These are phyloP conservation scores for Enteromius treurensis DNA, from an alignment of 2,797 vertebrate species.

Conservation along the genomic window DNA sequence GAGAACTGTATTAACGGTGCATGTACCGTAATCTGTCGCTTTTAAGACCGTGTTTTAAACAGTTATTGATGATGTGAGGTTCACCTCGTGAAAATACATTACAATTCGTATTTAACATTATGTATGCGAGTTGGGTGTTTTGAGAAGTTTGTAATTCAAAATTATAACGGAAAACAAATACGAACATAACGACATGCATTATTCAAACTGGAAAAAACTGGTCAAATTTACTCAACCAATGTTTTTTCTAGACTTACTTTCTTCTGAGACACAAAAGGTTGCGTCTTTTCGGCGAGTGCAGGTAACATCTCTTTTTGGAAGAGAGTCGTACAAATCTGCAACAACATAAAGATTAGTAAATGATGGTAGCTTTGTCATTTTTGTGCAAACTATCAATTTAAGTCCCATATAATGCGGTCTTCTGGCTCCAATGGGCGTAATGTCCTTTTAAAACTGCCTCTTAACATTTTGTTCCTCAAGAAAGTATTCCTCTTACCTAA, in stretches of 20 bases:
- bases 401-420: neutral
- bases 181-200: neutral
- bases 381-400: neutral
- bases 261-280: neutral
- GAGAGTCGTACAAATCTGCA: neutral
- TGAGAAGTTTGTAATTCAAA: neutral
- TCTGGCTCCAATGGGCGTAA: neutral
- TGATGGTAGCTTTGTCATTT: neutral
- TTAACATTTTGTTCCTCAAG: neutral
- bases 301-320: no score
- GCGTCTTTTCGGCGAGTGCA: no score
- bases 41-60: neutral
- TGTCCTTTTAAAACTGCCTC: neutral
- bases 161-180: neutral
- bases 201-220: neutral
- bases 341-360: neutral
- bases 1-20: slow-evolving; percentile 17
- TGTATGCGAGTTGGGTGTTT: neutral
- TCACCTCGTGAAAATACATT: neutral
- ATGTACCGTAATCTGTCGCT: neutral
- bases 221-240: neutral
- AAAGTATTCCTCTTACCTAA: neutral
- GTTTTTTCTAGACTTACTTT: neutral
- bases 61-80: neutral
- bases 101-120: neutral